Evolutionary conservation across 2,113 vertebrate genomes (phyloP).

Genomic region (Podarcis muralis): DNA sequence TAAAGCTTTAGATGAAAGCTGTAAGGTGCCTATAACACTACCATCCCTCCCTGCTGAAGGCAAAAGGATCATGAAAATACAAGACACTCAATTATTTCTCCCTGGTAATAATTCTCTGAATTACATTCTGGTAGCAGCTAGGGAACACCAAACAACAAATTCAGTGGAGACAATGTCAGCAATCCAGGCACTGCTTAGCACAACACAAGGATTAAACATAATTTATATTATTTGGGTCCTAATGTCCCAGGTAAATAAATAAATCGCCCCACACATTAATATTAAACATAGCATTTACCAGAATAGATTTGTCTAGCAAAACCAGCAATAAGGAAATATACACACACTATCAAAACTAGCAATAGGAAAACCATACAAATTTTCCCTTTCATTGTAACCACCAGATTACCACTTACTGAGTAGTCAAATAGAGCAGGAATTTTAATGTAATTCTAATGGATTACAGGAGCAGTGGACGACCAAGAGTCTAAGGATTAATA

Average conservation of each 20-base stretch:
- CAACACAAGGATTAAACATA: conserved; percentile 32
- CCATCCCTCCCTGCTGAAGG: neutral
- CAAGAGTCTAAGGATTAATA: neutral
- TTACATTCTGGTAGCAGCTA: conserved; percentile 15
- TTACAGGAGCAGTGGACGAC: neutral
- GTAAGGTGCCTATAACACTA: neutral
- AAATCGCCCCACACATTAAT: neutral
- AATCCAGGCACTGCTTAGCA: conserved; percentile 28
- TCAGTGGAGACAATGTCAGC: conserved; percentile 23
- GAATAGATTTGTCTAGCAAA: conserved; percentile 12
- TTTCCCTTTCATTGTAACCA: neutral
- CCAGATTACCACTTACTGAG: neutral
- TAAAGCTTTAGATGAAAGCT: conserved; percentile 36
- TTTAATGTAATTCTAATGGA: conserved; percentile 8
- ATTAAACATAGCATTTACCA: neutral
- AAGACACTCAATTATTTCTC: conserved; percentile 41
- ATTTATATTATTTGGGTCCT: neutral
- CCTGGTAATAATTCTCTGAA: conserved; percentile 35
- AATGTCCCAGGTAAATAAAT: conserved; percentile 27
- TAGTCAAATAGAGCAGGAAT: conserved; percentile 17
- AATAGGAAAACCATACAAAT: neutral
- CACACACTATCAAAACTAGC: neutral
- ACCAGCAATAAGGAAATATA: neutral
- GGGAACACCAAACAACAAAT: conserved; percentile 35
- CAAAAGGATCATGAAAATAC: conserved; percentile 31